Percentiles rank a stretch among this genome's conserved stretches.
Evolutionary conservation across 2,888 invertebrate genomes (phyloP).

Genomic region (Taphrorychus bicolor): DNA sequence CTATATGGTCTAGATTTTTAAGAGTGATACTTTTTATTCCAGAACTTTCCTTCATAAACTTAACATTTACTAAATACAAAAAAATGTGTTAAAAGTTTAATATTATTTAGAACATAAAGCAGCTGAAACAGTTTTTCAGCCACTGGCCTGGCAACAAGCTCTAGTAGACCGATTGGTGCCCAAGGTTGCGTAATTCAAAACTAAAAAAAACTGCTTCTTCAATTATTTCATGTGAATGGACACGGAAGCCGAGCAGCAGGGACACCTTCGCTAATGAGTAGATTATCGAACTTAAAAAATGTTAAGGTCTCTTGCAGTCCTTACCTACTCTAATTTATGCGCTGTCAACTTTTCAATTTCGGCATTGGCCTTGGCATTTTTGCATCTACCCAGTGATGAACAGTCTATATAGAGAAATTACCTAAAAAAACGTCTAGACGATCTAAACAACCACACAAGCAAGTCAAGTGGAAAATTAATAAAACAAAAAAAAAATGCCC

Average conservation of each 20-base stretch:
- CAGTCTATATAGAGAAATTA: background rate
- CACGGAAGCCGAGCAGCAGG: background rate
- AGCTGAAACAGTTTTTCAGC: too few species aligned
- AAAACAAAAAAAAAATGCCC: background rate
- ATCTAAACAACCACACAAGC: background rate
- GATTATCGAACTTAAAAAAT: background rate
- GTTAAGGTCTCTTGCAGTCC: conserved; percentile 5
- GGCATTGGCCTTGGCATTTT: background rate
- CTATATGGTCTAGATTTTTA: background rate
- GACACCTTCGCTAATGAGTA: background rate
- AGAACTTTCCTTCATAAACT: too few species aligned
- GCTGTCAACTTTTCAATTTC: background rate
- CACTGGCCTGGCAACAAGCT: background rate
- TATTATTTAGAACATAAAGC: too few species aligned
- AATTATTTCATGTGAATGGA: background rate
- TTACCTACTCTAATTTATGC: background rate
- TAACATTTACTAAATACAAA: too few species aligned
- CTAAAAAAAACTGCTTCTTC: background rate
- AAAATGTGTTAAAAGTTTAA: too few species aligned
- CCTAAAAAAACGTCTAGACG: background rate
- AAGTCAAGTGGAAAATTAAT: background rate
- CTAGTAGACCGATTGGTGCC: background rate
- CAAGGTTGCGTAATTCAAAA: background rate
- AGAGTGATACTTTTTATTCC: too few species aligned
- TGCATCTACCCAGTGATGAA: background rate